Evolutionary conservation across 2,888 invertebrate species (phyloP).

Genomic region (Alcis repandata): DNA sequence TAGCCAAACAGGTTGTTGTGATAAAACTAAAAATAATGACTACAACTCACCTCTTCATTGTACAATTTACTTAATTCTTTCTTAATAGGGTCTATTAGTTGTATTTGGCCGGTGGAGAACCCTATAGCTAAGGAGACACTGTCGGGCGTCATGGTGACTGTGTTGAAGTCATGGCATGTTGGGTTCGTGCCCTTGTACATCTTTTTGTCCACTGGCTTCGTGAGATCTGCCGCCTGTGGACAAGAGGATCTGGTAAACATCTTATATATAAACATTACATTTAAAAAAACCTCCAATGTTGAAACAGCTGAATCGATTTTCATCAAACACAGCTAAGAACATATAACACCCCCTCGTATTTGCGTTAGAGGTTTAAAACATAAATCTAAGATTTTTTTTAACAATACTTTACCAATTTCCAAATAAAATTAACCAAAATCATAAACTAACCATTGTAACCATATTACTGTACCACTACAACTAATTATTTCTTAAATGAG

Average conservation of each 20-base stretch:
- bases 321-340: no score
- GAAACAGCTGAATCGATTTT: no score
- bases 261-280: background rate
- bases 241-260: constrained; percentile 13
- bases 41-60: constrained; percentile 95
- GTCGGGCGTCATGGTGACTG: constrained; percentile 92
- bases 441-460: no score
- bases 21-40: background rate
- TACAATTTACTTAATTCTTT: constrained; percentile 98
- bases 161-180: constrained; percentile 99
- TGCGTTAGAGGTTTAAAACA: no score
- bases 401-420: no score
- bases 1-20: background rate
- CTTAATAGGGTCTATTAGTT: constrained; percentile 98
- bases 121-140: constrained; percentile 97
- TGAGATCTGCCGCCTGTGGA: constrained; percentile 95
- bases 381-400: no score
- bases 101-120: constrained; percentile 99
- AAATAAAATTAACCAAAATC: no score
- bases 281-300: no score
- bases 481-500: no score
- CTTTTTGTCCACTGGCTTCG: constrained; percentile 98
- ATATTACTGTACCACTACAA: no score
- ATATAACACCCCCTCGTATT: no score
- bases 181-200: constrained; percentile 99